Percentiles rank a stretch among this genome's conserved stretches.
Conservation (phyloP, 2,888 invertebrate genomes). For the Polia nebulosa region DNA sequence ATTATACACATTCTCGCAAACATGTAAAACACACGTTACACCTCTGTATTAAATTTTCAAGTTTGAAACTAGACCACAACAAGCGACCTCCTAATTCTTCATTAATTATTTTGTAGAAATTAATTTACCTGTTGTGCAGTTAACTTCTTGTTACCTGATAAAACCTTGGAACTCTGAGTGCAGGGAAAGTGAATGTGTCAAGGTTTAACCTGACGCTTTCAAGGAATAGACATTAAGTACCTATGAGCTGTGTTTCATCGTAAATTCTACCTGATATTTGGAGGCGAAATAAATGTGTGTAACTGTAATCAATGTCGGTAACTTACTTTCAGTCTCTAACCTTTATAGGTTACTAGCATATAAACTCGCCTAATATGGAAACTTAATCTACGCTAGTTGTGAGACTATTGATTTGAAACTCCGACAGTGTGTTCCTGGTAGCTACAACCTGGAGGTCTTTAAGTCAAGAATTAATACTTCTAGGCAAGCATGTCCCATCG, state of each 20-base stretch:
- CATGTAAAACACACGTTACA: too few species aligned
- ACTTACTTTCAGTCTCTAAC: neutral
- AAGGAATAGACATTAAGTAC: constrained; percentile 6
- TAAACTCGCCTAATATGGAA: too few species aligned
- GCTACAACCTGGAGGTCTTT: too few species aligned
- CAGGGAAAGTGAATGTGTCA: constrained; percentile 32
- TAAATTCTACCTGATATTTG: neutral
- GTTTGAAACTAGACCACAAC: constrained; percentile 22
- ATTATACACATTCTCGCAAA: too few species aligned
- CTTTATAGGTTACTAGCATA: neutral
- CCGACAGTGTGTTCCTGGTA: too few species aligned
- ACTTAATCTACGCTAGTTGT: too few species aligned
- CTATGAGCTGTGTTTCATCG: neutral
- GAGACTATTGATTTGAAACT: too few species aligned
- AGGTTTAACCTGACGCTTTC: constrained; percentile 20
- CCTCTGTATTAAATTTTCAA: too few species aligned
- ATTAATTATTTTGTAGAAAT: constrained; percentile 1
- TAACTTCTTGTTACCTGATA: neutral
- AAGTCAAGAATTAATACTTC: too few species aligned
- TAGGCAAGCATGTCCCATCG: too few species aligned
- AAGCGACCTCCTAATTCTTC: neutral
- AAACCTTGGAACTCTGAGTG: constrained; percentile 21
- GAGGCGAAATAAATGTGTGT: neutral
- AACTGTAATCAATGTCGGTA: neutral
- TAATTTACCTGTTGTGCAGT: neutral